phyloP scores from a whole-genome alignment of 2,888 invertebrate species.

The Platycnemis pennipes region DNA sequence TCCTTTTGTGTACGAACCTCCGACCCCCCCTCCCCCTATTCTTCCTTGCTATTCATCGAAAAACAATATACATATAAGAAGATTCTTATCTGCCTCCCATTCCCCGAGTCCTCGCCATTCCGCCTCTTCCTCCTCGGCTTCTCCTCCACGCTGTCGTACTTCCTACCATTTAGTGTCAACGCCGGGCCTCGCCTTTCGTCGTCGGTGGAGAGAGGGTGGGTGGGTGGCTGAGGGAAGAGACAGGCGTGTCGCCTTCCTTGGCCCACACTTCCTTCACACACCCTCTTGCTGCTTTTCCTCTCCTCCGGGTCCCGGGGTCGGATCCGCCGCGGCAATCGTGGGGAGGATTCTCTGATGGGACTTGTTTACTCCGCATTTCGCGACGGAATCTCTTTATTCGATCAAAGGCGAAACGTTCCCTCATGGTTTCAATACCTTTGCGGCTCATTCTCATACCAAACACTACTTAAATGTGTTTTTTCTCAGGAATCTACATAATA shows the following conservation, averaged over 20 bases:
- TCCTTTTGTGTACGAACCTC: neutral
- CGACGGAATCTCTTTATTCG: neutral
- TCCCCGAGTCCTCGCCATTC: neutral
- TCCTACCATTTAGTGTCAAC: conserved; percentile 39
- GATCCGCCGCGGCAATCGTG: neutral
- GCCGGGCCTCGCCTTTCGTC: neutral
- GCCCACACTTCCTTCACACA: too few species aligned
- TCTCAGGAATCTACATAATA: too few species aligned
- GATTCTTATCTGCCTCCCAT: conserved; percentile 40
- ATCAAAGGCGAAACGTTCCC: neutral
- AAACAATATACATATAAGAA: conserved; percentile 40
- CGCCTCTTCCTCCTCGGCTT: neutral
- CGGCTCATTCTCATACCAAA: neutral
- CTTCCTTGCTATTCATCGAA: conserved; percentile 50
- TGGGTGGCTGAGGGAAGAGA: neutral
- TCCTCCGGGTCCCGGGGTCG: neutral
- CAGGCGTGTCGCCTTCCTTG: neutral
- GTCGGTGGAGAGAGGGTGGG: neutral
- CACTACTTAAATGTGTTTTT: neutral
- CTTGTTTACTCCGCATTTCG: neutral
- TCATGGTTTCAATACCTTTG: neutral
- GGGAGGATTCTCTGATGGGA: neutral
- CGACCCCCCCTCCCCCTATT: neutral
- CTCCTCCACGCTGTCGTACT: conserved; percentile 24
- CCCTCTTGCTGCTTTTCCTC: neutral